Percentiles rank a stretch among this genome's conserved stretches.
Conservation (phyloP, 2,888 invertebrate species). For the Siphonodentalium dalli region DNA sequence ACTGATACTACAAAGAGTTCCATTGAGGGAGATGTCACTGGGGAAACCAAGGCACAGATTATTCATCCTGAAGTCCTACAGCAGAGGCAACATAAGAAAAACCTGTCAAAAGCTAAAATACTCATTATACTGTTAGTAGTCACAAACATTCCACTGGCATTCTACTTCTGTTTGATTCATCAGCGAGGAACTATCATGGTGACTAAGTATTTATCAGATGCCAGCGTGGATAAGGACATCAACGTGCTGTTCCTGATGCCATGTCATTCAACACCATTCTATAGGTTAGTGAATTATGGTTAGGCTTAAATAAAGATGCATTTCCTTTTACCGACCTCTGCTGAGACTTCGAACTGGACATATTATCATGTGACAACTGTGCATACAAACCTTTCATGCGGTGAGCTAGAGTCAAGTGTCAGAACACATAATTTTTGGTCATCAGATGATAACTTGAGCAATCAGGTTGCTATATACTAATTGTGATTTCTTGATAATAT, state of each 20-base stretch:
- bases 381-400: too few species aligned
- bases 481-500: too few species aligned
- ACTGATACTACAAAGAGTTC: background rate
- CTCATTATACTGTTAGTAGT: slow-evolving; percentile 48
- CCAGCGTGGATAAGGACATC: slow-evolving; percentile 55
- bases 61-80: slow-evolving; percentile 35
- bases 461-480: too few species aligned
- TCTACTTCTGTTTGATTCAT: slow-evolving; percentile 80
- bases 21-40: background rate
- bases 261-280: slow-evolving; percentile 90
- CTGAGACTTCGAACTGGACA: too few species aligned
- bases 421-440: too few species aligned
- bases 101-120: slow-evolving; percentile 43
- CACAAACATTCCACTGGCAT: slow-evolving; percentile 66
- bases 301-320: background rate
- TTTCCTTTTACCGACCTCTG: too few species aligned
- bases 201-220: slow-evolving; percentile 75
- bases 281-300: slow-evolving; percentile 71
- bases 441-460: too few species aligned
- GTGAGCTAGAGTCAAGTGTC: too few species aligned
- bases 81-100: slow-evolving; percentile 35
- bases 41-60: too few species aligned
- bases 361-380: too few species aligned
- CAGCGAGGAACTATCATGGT: slow-evolving; percentile 81
- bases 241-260: slow-evolving; percentile 85